Conservation (phyloP, 1,140 invertebrate genomes). For the Nasonia giraulti region DNA sequence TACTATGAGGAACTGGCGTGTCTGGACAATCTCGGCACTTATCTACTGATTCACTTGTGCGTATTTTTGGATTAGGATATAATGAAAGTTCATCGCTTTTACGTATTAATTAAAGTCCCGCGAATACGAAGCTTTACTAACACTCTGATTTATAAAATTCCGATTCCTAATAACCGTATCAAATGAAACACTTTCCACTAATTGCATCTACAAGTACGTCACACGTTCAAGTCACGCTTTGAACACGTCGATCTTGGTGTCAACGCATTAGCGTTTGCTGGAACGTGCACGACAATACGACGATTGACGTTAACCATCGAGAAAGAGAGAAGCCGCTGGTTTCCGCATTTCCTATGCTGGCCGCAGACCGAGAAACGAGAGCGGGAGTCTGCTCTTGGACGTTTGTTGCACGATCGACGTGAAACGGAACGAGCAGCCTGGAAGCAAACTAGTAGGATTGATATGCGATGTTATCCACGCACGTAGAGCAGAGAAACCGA, state of each 20-base stretch:
- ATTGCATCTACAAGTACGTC: too few species aligned
- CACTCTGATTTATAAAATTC: too few species aligned
- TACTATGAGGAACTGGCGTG: too few species aligned
- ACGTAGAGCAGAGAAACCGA: neutral
- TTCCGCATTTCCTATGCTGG: neutral
- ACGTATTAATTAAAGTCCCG: too few species aligned
- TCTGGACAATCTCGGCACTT: too few species aligned
- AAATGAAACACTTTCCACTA: too few species aligned
- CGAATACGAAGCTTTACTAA: too few species aligned
- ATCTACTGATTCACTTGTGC: too few species aligned
- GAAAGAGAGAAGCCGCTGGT: neutral
- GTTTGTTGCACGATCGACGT: neutral
- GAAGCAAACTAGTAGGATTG: neutral
- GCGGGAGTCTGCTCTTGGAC: neutral
- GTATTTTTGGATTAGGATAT: too few species aligned
- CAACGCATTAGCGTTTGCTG: neutral
- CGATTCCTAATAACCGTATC: too few species aligned
- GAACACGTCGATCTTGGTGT: neutral
- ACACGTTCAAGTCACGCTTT: too few species aligned
- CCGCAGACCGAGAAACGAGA: neutral
- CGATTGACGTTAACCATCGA: constrained; percentile 13
- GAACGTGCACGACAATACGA: neutral
- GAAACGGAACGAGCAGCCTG: neutral
- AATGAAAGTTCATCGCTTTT: too few species aligned
- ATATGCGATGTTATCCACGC: neutral